Base-by-base conservation (phyloP, 2,888 invertebrate genomes). In the Romanomermis culicivorax region DNA sequence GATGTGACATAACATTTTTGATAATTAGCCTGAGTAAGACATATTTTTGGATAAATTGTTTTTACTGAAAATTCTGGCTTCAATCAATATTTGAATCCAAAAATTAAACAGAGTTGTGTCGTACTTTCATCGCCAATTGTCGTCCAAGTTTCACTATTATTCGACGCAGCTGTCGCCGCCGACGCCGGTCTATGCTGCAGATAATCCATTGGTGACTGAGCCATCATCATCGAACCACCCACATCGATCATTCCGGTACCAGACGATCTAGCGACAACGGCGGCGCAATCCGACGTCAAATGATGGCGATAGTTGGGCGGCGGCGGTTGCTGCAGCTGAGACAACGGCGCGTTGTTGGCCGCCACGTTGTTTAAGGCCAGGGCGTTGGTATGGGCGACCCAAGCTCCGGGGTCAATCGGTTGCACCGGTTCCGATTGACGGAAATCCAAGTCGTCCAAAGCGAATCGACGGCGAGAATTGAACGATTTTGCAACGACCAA, bases 361-460 rank as follows among this genome's bases (percentile, higher is more conserved):
- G 36, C 36, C 36, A 36, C n/a, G n/a, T n/a, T n/a, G n/a, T n/a
- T n/a, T n/a, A n/a, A n/a, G n/a, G n/a, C 7, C 36, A 88, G 79
- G 11, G 93, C 93, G 59, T 88, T 88, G 17, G 95, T 97, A 70
- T 97, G 95, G 0, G 93, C 93, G 14, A 99, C 93, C 97, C 97
- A 97, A n/a, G 97, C 95, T 66, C 86, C 91, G 30, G 95, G 97
- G 75, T 99, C 97, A 57, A 97, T 97, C 26, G 97, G 97, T 60
- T 95, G 78, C 30, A 95, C 93, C 0, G 95, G 95, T 70, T 97
- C 95, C 14, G 88, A 85, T 58, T 93, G 77, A 1, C 95, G 95
- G 70, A 97, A 23, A 4, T 11, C 11, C 4, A 45, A 4, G 17
- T 36, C 36, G 45, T 45, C 7, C 36, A 17, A 36, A 7, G 36